A percentile compares a stretch with the other conserved stretches of the same genome.
These are phyloP conservation scores for Apogon talboti DNA, from an alignment of 2,797 vertebrate genomes.

Conservation along the genomic window DNA sequence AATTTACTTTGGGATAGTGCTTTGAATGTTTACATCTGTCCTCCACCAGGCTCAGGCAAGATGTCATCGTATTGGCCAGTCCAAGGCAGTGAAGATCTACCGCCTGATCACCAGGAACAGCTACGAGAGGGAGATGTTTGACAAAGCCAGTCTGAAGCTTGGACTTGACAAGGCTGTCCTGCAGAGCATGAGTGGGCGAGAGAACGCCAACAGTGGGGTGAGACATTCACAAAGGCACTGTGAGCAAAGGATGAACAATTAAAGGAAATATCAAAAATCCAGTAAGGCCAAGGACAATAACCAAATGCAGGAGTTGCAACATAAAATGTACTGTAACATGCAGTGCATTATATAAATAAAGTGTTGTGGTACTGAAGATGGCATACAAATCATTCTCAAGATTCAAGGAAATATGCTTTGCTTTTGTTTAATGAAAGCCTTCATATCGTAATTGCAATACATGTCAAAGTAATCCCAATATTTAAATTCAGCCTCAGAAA, in stretches of 20 bases:
- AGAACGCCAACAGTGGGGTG: constrained; percentile 88
- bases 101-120: constrained; percentile 97
- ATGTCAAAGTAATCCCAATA: no score
- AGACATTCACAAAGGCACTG: constrained; percentile 23
- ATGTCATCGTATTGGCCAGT: constrained; percentile 97
- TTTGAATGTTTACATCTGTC: background rate
- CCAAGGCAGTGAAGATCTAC: constrained; percentile 99
- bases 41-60: constrained; percentile 93
- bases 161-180: constrained; percentile 97
- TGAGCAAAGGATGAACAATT: constrained; percentile 70
- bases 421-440: no score
- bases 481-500: no score
- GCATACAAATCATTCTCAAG: no score
- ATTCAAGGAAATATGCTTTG: no score
- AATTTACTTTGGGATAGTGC: background rate
- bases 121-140: constrained; percentile 98
- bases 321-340: no score
- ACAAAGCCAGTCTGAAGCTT: constrained; percentile 96
- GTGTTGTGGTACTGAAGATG: no score
- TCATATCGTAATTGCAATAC: no score
- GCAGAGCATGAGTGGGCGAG: constrained; percentile 98
- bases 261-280: no score
- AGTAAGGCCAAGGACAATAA: no score
- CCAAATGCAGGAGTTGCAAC: no score
- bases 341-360: no score